Base-by-base conservation (phyloP, 2,888 invertebrate genomes). In the Lasioglossum leucozonium region DNA sequence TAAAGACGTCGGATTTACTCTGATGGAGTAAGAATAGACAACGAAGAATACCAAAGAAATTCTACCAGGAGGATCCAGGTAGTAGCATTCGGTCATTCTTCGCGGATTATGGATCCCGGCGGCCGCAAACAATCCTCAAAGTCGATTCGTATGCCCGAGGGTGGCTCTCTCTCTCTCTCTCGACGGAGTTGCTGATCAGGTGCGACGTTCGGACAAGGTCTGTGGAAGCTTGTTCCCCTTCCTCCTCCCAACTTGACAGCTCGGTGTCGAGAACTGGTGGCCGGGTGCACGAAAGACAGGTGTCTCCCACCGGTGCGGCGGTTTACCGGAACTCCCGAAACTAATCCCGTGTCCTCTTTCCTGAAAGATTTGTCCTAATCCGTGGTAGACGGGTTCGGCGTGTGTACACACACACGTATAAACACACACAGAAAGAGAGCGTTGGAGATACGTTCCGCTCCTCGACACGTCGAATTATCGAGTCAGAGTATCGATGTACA, bases 391-490 rank as follows among this genome's bases (percentile, higher is more conserved):
- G 42, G 69, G 76, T 72, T 74, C 62, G 34, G 10, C 30, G 55
- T 65, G 62, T 69, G 69, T 26, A 42, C 16, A 18, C 51, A n/a
- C 22, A 51, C 51, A 22, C 0, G 2, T 2, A 0, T 4, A 16
- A 1, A 26, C 55, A 80, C 69, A 67, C 77, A 78, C n/a, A n/a
- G n/a, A n/a, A n/a, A n/a, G n/a, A 22, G 51, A n/a, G 51, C 22
- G 10, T 2, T 1, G 22, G 51, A 51, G 51, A n/a, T 22, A n/a
- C 30, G 72, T 73, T 26, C 22, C 10, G 37, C 40, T 86, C 51
- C 76, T n/a, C 18, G 65, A 37, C 67, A 34, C 72, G 71, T 71
- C 81, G 80, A 87, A 88, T 85, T 80, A 85, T 87, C 85, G 76
- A 67, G 77, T 75, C 82, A 22, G 58, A 16, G 75, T 81, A 79